Conservation (phyloP, 2,797 vertebrate species). For the Syngnathus acus region DNA sequence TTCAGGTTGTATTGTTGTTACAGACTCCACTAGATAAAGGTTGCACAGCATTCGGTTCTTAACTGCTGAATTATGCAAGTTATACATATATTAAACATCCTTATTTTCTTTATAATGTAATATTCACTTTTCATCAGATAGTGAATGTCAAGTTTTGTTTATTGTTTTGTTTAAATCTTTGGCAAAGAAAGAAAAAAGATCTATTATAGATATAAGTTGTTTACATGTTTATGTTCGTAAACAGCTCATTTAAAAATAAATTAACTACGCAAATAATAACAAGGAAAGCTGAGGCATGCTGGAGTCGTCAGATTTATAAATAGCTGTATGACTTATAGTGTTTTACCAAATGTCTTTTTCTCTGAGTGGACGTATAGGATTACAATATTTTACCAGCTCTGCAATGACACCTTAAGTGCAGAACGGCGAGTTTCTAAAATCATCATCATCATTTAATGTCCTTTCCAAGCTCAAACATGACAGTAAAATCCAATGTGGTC, state of each 20-base stretch:
- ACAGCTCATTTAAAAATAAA: too few species aligned
- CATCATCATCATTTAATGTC: conserved; percentile 15
- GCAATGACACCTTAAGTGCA: conserved; percentile 25
- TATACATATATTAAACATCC: too few species aligned
- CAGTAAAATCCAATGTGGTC: conserved; percentile 10
- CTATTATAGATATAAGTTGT: too few species aligned
- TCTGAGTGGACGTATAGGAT: conserved; percentile 26
- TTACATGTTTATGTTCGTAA: too few species aligned
- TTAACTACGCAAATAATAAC: not conserved
- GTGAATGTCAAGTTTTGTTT: too few species aligned
- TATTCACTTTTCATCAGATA: too few species aligned
- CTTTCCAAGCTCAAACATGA: conserved; percentile 13
- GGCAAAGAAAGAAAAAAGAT: too few species aligned
- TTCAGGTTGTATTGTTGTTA: not conserved
- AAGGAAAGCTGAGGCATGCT: not conserved
- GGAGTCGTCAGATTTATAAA: too few species aligned
- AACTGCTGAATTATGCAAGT: not conserved
- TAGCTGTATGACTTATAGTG: not conserved
- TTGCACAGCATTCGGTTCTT: not conserved
- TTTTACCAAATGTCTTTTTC: conserved; percentile 21
- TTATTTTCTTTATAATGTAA: too few species aligned
- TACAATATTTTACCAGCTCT: conserved; percentile 34
- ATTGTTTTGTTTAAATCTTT: too few species aligned
- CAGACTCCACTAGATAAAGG: not conserved
- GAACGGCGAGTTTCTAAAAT: not conserved